phyloP scores from a whole-genome alignment of 2,888 invertebrate genomes.

The Heliconius erato region DNA sequence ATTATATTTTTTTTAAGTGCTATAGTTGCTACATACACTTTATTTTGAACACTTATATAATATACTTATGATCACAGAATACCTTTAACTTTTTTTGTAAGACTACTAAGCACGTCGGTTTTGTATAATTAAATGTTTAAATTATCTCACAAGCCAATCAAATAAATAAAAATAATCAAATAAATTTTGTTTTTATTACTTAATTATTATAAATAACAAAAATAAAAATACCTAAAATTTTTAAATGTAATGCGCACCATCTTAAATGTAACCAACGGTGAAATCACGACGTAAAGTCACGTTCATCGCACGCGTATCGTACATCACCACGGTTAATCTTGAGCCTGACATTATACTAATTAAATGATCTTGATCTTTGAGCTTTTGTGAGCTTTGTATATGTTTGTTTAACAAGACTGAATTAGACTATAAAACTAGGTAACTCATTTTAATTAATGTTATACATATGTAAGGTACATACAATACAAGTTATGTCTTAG shows the following conservation, averaged over 20 bases:
- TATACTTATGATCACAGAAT: neutral
- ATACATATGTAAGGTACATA: neutral
- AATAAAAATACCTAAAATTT: neutral
- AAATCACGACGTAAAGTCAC: slow-evolving; percentile 59
- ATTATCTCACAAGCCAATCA: neutral
- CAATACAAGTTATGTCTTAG: too few species aligned
- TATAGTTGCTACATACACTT: too few species aligned
- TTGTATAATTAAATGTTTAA: neutral
- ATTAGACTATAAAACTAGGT: slow-evolving; percentile 20
- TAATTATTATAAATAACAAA: slow-evolving; percentile 3
- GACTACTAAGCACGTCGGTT: neutral
- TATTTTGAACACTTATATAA: too few species aligned
- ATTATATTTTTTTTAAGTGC: too few species aligned
- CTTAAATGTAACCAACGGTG: slow-evolving; percentile 44
- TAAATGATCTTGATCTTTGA: slow-evolving; percentile 56
- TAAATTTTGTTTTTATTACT: too few species aligned
- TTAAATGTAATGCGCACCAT: slow-evolving; percentile 16
- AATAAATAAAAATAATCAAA: too few species aligned
- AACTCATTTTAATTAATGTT: neutral
- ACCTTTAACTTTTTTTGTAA: neutral
- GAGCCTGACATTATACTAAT: slow-evolving; percentile 57
- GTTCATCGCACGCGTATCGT: slow-evolving; percentile 57
- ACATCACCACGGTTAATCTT: slow-evolving; percentile 58
- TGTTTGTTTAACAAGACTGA: slow-evolving; percentile 23
- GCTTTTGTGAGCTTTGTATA: slow-evolving; percentile 34